Base-by-base conservation (phyloP, 1,140 invertebrate species). In the Drosophila leontia region DNA sequence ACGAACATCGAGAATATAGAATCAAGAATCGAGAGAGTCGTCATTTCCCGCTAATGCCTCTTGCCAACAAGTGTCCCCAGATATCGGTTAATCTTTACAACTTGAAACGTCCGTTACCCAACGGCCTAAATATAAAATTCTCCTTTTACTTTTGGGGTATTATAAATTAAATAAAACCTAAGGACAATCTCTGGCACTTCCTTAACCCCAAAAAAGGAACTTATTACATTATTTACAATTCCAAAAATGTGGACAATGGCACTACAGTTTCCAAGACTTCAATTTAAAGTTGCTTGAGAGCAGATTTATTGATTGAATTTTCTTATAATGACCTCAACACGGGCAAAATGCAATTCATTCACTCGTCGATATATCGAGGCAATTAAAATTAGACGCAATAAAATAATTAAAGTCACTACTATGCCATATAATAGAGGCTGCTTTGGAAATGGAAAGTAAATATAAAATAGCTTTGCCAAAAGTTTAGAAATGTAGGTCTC, bases 21-120 rank as follows among this genome's bases (percentile, higher is more conserved):
- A n/a, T 39, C 15, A 15, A 55, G 48, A 41, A 34, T 17, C 42
- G 13, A 23, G 57, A 64, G 47, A 48, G 7, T 9, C 0, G 11
- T 45, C 41, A 12, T 9, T 34, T 15, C 26, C 35, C 23, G 13
- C 4, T 37, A 17, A 48, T 39, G 39, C 37, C 41, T 41, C 45
- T 51, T 53, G 19, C 47, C 67, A 44, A 65, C 48, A 44, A 68
- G 69, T 70, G 67, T 39, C 37, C 34, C 12, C 29, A 59, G 69
- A 48, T 71, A 72, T 26, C 26, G 23, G 41, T 39, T 61, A 72
- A 74, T 75, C 57, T 74, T 75, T 75, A 62, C 35, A 32, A 34
- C 69, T n/a, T n/a, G n/a, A 37, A 56, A 48, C n/a, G 47, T 75
- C 19, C 19, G 47, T 75, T 61, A 61, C 48, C 19, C 39, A 58